Conservation (phyloP, 2,797 vertebrate genomes). For the Cynodonichthys magdalenae region DNA sequence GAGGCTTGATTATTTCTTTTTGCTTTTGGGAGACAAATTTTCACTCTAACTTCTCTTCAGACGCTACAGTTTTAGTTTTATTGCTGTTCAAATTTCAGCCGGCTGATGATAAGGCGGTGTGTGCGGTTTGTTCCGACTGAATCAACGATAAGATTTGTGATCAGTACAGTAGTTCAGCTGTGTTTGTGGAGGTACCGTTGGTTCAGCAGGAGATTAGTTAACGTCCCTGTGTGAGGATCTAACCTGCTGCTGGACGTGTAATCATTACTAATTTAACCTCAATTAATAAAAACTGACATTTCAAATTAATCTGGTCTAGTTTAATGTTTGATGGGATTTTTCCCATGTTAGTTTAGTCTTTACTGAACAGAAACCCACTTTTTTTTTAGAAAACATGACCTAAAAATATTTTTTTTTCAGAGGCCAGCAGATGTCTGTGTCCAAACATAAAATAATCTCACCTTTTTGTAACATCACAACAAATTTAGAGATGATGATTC, state of each 20-base stretch:
- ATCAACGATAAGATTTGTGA: background rate
- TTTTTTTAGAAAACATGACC: too few species aligned
- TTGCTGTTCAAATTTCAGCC: constrained; percentile 13
- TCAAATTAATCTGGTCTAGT: constrained; percentile 37
- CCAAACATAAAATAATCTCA: too few species aligned
- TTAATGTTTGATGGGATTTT: background rate
- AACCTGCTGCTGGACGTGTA: constrained; percentile 48
- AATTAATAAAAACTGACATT: constrained; percentile 71
- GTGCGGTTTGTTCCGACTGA: background rate
- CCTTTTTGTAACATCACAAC: too few species aligned
- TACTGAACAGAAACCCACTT: too few species aligned
- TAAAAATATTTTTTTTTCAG: too few species aligned
- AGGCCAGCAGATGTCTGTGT: too few species aligned
- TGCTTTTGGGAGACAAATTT: constrained; percentile 1
- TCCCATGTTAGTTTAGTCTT: too few species aligned
- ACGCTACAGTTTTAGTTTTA: constrained; percentile 11
- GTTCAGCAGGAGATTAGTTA: constrained; percentile 43
- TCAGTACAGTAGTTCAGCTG: constrained; percentile 11
- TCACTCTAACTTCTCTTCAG: constrained; percentile 9
- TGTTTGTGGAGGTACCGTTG: constrained; percentile 47
- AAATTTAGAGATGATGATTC: too few species aligned
- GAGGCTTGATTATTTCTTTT: constrained; percentile 2
- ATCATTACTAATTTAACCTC: constrained; percentile 64
- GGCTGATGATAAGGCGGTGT: background rate
- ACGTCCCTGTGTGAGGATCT: constrained; percentile 29